Evolutionary conservation across 2,797 vertebrate species (phyloP).

Genomic region (Molossus alvarezi): DNA sequence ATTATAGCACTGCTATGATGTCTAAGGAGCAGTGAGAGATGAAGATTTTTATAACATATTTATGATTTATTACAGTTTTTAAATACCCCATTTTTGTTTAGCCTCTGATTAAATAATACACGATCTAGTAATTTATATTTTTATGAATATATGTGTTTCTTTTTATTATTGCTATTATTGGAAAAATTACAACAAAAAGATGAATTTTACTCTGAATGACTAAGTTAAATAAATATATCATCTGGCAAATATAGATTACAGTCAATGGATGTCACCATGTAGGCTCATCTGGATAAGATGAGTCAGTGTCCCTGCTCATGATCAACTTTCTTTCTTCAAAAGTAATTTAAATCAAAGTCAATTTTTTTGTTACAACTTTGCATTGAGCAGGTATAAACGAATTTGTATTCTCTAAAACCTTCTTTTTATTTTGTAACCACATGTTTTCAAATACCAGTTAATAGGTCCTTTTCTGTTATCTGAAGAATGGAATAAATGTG

Average conservation of each 20-base stretch:
- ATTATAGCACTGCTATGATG: neutral
- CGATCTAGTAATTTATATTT: constrained; percentile 63
- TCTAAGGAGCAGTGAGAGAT: constrained; percentile 40
- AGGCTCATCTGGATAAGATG: constrained; percentile 25
- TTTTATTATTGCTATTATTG: constrained; percentile 75
- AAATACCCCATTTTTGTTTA: constrained; percentile 72
- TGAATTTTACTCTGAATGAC: constrained; percentile 42
- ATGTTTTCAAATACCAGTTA: neutral
- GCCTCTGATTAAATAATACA: constrained; percentile 72
- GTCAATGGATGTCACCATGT: neutral
- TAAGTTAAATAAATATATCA: constrained; percentile 76
- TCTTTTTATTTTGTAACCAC: neutral
- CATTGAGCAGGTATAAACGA: neutral
- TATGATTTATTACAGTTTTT: constrained; percentile 76
- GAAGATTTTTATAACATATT: constrained; percentile 66
- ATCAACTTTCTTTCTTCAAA: constrained; percentile 46
- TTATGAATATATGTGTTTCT: constrained; percentile 64
- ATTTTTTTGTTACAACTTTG: constrained; percentile 11
- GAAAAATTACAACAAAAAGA: constrained; percentile 73
- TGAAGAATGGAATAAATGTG: neutral
- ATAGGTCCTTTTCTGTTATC: neutral
- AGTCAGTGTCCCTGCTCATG: constrained; percentile 33
- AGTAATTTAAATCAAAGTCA: constrained; percentile 66
- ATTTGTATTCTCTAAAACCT: neutral
- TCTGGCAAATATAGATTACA: constrained; percentile 56